phyloP scores from a whole-genome alignment of 2,888 invertebrate species.

The Sphaerophoria rueppellii region DNA sequence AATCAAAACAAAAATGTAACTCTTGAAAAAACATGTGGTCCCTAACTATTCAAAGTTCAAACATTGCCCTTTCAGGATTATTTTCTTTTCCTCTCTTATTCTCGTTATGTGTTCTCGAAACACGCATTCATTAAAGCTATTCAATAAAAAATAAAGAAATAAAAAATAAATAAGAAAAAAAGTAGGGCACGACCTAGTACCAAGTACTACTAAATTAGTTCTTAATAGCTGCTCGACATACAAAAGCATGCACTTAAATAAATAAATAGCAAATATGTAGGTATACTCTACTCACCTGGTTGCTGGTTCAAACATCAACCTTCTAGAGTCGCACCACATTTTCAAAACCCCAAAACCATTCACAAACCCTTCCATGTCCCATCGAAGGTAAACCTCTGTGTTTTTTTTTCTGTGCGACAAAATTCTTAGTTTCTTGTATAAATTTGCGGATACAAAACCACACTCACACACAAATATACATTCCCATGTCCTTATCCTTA shows the following conservation, averaged over 20 bases:
- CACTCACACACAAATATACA: constrained; percentile 15
- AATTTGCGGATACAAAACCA: constrained; percentile 14
- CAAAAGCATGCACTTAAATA: not conserved
- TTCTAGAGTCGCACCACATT: not conserved
- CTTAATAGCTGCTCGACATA: not conserved
- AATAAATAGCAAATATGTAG: not conserved
- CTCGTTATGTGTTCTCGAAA: not conserved
- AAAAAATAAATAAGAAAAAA: not conserved
- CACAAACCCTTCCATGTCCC: not conserved
- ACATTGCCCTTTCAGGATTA: constrained; percentile 3
- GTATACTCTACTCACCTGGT: not conserved
- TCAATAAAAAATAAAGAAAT: no score
- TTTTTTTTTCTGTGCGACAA: constrained; percentile 16
- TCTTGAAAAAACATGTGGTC: not conserved
- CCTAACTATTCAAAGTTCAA: not conserved
- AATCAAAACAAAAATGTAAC: not conserved
- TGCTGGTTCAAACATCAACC: not conserved
- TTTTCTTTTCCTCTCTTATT: not conserved
- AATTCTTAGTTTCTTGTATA: constrained; percentile 23
- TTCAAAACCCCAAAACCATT: not conserved
- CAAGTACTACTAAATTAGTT: constrained; percentile 2
- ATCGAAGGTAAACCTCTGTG: not conserved
- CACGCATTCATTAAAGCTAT: not conserved
- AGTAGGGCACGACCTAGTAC: not conserved
- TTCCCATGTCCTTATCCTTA: no score